Evolutionary conservation across 2,797 vertebrate genomes (phyloP).

Genomic region (Cryptoblepharus egeriae): DNA sequence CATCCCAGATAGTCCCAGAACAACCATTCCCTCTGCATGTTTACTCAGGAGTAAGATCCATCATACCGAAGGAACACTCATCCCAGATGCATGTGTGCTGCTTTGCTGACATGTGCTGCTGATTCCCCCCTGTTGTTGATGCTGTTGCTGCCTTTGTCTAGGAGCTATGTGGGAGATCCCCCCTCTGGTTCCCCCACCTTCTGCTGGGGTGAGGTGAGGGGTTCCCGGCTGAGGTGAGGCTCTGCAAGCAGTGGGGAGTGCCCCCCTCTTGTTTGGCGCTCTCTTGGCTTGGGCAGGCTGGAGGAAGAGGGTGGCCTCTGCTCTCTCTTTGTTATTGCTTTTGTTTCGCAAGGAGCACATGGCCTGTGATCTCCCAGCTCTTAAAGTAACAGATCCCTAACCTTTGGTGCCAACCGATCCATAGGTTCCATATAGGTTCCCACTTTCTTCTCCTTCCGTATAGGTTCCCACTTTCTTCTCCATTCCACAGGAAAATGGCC

Average conservation of each 20-base stretch:
- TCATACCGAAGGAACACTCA: no score
- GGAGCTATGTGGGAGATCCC: not conserved
- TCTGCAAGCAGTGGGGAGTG: not conserved
- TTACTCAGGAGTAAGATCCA: no score
- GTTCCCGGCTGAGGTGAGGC: not conserved
- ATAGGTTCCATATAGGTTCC: no score
- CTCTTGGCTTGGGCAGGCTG: not conserved
- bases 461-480: no score
- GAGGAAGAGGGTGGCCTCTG: slow-evolving; percentile 61
- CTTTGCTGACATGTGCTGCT: slow-evolving; percentile 23
- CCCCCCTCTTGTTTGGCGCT: no score
- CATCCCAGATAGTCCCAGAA: no score
- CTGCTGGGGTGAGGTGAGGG: not conserved
- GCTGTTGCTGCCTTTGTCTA: slow-evolving; percentile 31
- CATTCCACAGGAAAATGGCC: not conserved
- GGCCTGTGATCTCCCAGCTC: slow-evolving; percentile 83
- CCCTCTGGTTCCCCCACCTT: no score
- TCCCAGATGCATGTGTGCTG: no score
- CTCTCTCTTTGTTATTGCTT: slow-evolving; percentile 94
- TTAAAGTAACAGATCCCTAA: slow-evolving; percentile 83
- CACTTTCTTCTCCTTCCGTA: no score
- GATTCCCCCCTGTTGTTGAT: not conserved
- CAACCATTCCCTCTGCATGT: no score
- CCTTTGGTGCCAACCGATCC: no score
- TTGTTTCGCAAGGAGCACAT: slow-evolving; percentile 95